These are phyloP conservation scores for Epicauta chinensis DNA, from an alignment of 1,140 invertebrate genomes.

Conservation along the genomic window DNA sequence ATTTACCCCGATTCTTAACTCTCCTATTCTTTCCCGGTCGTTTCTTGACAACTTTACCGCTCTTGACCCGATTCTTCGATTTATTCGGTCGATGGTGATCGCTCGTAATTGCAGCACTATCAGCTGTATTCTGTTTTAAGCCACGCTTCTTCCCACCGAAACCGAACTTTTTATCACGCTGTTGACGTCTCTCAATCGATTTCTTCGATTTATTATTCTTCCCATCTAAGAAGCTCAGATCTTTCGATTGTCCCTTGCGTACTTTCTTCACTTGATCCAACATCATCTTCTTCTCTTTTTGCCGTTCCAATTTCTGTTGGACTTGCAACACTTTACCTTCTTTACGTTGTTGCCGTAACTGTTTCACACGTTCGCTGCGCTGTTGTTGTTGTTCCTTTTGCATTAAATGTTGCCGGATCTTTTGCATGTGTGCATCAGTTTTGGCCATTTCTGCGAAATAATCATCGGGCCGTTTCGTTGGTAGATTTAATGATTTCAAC, in stretches of 20 bases:
- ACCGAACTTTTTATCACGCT: slow-evolving; percentile 85
- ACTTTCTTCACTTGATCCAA: slow-evolving; percentile 81
- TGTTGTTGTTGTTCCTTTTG: slow-evolving; percentile 79
- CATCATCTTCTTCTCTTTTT: slow-evolving; percentile 70
- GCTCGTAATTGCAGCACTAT: slow-evolving; percentile 66
- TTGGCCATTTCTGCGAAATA: slow-evolving; percentile 99
- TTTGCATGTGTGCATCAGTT: slow-evolving; percentile 95
- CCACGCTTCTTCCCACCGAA: slow-evolving; percentile 94
- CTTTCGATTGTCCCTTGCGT: slow-evolving; percentile 70
- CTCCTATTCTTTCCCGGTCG: slow-evolving; percentile 35
- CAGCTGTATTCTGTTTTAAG: slow-evolving; percentile 79
- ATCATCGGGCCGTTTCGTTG: slow-evolving; percentile 83
- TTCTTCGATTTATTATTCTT: slow-evolving; percentile 54
- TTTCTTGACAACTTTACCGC: slow-evolving; percentile 20
- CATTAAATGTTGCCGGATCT: slow-evolving; percentile 77
- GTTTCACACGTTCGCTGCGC: slow-evolving; percentile 80
- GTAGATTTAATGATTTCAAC: slow-evolving; percentile 67
- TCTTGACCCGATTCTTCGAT: slow-evolving; percentile 20
- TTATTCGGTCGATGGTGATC: slow-evolving; percentile 52
- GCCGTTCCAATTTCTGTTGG: slow-evolving; percentile 73
- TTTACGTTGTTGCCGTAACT: slow-evolving; percentile 85
- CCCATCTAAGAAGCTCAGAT: slow-evolving; percentile 79
- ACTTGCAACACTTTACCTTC: slow-evolving; percentile 81
- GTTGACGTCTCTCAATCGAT: slow-evolving; percentile 52
- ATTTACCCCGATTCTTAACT: slow-evolving; percentile 28